Base-by-base conservation (phyloP, 64 coral and sea anemone species). In the Montipora cactus region DNA sequence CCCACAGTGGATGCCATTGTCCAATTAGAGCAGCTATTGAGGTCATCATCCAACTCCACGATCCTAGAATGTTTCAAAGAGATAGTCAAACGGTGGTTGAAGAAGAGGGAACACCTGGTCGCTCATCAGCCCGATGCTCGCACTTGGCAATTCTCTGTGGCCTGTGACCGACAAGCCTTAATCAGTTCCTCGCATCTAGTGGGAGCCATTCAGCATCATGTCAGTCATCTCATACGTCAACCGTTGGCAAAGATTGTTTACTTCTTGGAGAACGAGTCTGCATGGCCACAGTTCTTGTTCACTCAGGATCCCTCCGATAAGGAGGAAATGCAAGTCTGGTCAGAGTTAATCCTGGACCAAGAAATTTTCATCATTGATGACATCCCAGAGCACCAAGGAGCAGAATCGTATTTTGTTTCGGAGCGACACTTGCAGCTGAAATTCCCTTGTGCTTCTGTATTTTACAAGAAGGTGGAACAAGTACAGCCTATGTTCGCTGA, bases 171-270 rank as follows among this genome's bases (percentile, higher is more conserved):
- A 5, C 87, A 91, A 90, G 88, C 88, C 49, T 81, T 96, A 18
- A 94, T 94, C 8, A 96, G 91, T 55, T 96, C 87, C 11, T 96
- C 92, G 13, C 93, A 92, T 16, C 83, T 96, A 5, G 92, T 96
- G 16, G 90, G 80, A 73, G 95, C 95, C 16, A 94, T 96, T 89
- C 87, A 96, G 49, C 87, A 91, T 76, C 75, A 83, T 87, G 76
- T 96, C 13, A 91, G 62, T 11, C 91, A 94, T 79, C 67, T 93
- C 64, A 84, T 94, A 46, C 91, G 95, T 69, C 91, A 90, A 51
- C 95, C 95, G 3, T 16, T 96, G 7, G 88, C 95, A 48, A 94
- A 79, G 84, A 96, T 96, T 53, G 81, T 96, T 44, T 96, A 90
- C 80, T 94, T 96, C 82, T 81, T 96, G 75, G 91, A 96, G 51